phyloP scores from a whole-genome alignment of 2,888 invertebrate genomes.

The Apamea crenata region DNA sequence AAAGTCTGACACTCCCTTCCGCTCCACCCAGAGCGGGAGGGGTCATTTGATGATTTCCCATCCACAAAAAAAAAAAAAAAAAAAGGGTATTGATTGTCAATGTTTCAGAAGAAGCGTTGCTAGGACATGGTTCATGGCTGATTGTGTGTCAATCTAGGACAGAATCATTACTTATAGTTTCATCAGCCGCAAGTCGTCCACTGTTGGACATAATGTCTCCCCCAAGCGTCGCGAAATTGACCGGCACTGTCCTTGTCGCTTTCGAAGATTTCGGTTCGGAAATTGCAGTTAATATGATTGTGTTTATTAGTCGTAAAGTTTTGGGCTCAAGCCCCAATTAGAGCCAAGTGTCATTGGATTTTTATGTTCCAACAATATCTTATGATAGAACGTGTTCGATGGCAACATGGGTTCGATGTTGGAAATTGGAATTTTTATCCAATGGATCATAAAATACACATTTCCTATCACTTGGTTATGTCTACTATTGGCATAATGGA shows the following conservation, averaged over 20 bases:
- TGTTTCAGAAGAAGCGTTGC: not conserved
- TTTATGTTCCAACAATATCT: not conserved
- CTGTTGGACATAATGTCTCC: not conserved
- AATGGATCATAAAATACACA: not conserved
- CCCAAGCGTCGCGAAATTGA: not conserved
- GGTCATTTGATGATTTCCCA: too few relatives aligned
- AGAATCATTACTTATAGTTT: not conserved
- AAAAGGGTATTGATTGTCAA: conserved; percentile 19
- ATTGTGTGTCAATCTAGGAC: not conserved
- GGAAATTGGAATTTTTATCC: not conserved
- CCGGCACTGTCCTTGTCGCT: not conserved
- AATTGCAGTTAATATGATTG: not conserved
- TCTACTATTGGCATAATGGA: not conserved
- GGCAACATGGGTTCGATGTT: not conserved
- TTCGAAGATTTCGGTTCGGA: not conserved
- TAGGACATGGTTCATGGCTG: not conserved
- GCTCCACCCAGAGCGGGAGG: too few relatives aligned
- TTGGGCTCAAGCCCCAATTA: not conserved
- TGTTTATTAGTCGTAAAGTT: conserved; percentile 3
- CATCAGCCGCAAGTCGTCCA: too few relatives aligned
- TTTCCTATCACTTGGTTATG: not conserved
- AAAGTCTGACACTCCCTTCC: too few relatives aligned
- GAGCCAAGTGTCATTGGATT: not conserved
- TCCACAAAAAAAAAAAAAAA: too few relatives aligned
- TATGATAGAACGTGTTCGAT: not conserved